A percentile compares a stretch with the other conserved stretches of the same genome.
phyloP scores from a whole-genome alignment of 92 coral and sea anemone species.

The Palythoa caribaeorum region DNA sequence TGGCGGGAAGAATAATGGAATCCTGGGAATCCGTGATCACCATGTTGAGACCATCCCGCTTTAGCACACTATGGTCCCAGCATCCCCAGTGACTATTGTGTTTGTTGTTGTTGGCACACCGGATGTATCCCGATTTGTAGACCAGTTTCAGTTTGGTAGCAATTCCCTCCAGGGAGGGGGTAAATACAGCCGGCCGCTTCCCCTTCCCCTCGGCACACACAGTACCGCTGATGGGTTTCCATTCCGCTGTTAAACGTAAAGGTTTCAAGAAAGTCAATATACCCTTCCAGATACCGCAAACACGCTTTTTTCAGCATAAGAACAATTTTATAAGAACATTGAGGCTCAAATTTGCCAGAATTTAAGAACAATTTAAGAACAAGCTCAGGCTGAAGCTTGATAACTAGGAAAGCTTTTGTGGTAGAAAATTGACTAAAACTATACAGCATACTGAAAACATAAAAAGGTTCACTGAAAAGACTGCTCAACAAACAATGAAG shows the following conservation, averaged over 20 bases:
- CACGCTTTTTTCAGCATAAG: too few relatives aligned
- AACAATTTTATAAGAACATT: too few relatives aligned
- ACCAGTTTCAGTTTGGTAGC: slow-evolving; percentile 15
- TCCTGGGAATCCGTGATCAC: slow-evolving; percentile 1
- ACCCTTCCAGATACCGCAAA: too few relatives aligned
- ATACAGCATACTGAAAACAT: too few relatives aligned
- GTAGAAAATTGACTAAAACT: too few relatives aligned
- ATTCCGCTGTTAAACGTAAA: not conserved
- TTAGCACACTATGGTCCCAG: not conserved
- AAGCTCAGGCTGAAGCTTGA: too few relatives aligned
- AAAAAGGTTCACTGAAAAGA: too few relatives aligned
- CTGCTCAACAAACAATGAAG: too few relatives aligned
- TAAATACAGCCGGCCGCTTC: not conserved
- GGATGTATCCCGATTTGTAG: slow-evolving; percentile 9
- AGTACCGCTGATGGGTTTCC: slow-evolving; percentile 8
- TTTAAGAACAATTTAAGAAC: too few relatives aligned
- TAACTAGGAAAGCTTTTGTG: too few relatives aligned
- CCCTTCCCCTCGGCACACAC: not conserved
- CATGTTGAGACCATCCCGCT: not conserved
- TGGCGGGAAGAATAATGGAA: not conserved
- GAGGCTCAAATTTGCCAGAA: too few relatives aligned
- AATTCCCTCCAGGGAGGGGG: not conserved
- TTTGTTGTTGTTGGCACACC: not conserved
- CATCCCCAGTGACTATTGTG: slow-evolving; percentile 19
- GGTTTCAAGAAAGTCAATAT: not conserved